Percentiles rank a stretch among this genome's conserved stretches.
phyloP scores from a whole-genome alignment of 1,140 invertebrate genomes.

The Drosophila bocki region DNA sequence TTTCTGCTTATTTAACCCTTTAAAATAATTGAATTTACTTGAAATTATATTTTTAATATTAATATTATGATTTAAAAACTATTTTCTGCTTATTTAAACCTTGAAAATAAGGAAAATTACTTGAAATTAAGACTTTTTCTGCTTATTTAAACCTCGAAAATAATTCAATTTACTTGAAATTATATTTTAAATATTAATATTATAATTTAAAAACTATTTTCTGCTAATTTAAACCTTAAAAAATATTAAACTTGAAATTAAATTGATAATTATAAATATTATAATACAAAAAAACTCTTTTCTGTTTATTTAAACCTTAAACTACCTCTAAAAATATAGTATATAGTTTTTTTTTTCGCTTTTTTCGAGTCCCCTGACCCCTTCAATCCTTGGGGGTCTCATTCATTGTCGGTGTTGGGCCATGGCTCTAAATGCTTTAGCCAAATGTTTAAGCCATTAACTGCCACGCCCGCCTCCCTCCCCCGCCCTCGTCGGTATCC shows the following conservation, averaged over 20 bases:
- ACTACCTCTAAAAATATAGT: too few species aligned
- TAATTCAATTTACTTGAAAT: too few species aligned
- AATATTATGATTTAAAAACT: too few species aligned
- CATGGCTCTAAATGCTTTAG: slow-evolving; percentile 10
- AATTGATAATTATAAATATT: background rate
- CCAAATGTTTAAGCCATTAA: slow-evolving; percentile 31
- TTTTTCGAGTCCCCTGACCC: background rate
- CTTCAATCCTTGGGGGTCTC: slow-evolving; percentile 24
- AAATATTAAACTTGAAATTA: background rate
- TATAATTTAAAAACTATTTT: too few species aligned
- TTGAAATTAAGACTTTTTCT: background rate
- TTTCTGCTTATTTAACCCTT: too few species aligned
- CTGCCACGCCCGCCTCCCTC: slow-evolving; percentile 13
- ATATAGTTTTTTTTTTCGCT: background rate
- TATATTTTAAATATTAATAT: background rate
- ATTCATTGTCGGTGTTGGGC: slow-evolving; percentile 4
- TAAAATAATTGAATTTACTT: background rate
- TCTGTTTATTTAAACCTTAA: too few species aligned
- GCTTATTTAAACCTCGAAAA: background rate
- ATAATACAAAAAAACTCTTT: background rate
- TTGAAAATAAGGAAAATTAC: background rate
- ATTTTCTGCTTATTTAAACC: too few species aligned
- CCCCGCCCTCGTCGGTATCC: background rate
- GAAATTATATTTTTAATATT: too few species aligned
- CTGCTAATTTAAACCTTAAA: background rate